These are phyloP conservation scores for Salminus brasiliensis DNA, from an alignment of 2,113 vertebrate genomes.

Conservation along the genomic window DNA sequence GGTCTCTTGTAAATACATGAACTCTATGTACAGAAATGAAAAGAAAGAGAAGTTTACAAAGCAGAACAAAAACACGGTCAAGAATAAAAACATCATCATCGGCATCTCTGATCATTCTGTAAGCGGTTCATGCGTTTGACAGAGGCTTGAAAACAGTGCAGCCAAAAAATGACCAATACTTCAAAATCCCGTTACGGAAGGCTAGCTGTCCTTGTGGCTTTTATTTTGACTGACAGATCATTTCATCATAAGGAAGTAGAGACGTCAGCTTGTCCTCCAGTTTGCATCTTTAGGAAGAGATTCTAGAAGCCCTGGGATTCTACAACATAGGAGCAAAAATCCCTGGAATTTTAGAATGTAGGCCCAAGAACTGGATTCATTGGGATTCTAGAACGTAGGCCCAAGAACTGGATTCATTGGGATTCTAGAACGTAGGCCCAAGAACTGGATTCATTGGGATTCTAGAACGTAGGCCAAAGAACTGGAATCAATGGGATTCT, in stretches of 20 bases:
- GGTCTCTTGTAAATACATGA: constrained; percentile 32
- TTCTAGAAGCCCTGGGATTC: too few species aligned
- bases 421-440: too few species aligned
- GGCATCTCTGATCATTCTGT: constrained; percentile 1
- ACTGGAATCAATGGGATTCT: too few species aligned
- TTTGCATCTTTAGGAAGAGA: background rate
- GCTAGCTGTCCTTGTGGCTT: background rate
- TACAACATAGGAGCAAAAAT: too few species aligned
- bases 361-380: too few species aligned
- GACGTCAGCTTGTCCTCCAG: background rate
- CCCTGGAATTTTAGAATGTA: too few species aligned
- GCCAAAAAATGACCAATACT: background rate
- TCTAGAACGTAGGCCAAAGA: too few species aligned
- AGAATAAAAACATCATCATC: background rate
- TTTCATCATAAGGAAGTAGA: background rate
- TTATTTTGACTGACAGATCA: background rate
- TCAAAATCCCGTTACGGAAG: constrained; percentile 8
- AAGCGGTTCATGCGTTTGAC: constrained; percentile 1
- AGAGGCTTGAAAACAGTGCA: constrained; percentile 6
- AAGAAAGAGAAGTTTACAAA: background rate
- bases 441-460: too few species aligned
- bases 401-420: too few species aligned
- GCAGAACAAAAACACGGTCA: constrained; percentile 6
- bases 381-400: too few species aligned
- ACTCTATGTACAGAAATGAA: constrained; percentile 29